Base-by-base conservation (phyloP, 1,140 invertebrate genomes). In the Leguminivora glycinivorella region DNA sequence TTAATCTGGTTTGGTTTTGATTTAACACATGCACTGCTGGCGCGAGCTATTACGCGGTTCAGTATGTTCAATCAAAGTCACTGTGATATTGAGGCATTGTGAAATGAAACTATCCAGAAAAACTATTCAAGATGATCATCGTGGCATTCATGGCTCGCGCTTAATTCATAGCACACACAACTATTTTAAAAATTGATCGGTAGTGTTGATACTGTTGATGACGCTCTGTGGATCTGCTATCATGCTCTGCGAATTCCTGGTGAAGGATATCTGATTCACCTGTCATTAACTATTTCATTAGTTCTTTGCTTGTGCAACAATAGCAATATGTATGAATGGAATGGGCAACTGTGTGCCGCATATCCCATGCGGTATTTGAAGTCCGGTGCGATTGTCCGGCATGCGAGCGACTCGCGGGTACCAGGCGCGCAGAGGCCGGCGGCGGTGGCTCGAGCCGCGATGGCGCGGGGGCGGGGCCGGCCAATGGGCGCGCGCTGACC, bases 401-500 rank as follows among this genome's bases (percentile, higher is more conserved):
- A 43, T 24, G 68, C 17, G 38, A 7, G 26, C 63, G 25, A 31
- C 34, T 29, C 56, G 56, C 67, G 40, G 70, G 12, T 34, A 52
- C 47, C 58, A 14, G 34, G 63, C 56, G 66, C 38, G 19, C 70
- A 34, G 56, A 31, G 56, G 26, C 24, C 29, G 56, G 22, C 17
- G 19, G 47, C 34, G 24, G 22, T 26, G 22, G 7, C 58, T 38
- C 1, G 19, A 12, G n/a, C 69, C 34, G 58, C 38, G 70, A 68
- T 72, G 71, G 67, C 58, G 70, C 68, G 47, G 69, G 67, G 72
- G 22, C 34, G 72, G 19, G 40, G n/a, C 58, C 66, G 69, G 43
- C 78, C 79, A 81, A 78, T 80, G 19, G 72, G 69, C 14, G 58
- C 71, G 69, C 72, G 76, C 78, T 75, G 78, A 70, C 75, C 76